These are phyloP conservation scores for Ceraclea dissimilis DNA, from an alignment of 2,888 invertebrate genomes.

Conservation along the genomic window DNA sequence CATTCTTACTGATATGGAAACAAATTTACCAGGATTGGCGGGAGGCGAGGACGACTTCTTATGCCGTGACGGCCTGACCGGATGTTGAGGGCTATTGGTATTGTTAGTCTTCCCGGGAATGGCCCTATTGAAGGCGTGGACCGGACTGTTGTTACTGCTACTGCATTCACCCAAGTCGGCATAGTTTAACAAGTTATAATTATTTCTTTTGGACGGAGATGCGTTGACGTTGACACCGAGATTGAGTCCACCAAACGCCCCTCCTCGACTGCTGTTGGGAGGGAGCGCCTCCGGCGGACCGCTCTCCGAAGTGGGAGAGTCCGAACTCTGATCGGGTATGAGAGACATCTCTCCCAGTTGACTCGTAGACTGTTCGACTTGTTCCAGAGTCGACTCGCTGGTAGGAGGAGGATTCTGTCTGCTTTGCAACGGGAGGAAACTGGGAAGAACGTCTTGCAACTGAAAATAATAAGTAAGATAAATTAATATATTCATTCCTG, in stretches of 20 bases:
- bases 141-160: conserved; percentile 25
- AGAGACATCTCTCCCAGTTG: too few relatives aligned
- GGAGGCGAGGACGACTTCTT: conserved; percentile 23
- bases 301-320: not conserved
- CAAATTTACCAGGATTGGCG: conserved; percentile 5
- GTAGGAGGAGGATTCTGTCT: too few relatives aligned
- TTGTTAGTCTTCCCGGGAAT: conserved; percentile 20
- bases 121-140: conserved; percentile 16
- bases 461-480: not conserved
- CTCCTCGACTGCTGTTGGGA: conserved; percentile 24
- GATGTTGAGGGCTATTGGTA: conserved; percentile 22
- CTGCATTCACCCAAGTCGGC: conserved; percentile 25
- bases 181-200: conserved; percentile 24
- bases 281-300: not conserved
- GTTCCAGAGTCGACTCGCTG: too few relatives aligned
- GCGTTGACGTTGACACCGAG: conserved; percentile 24
- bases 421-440: conserved; percentile 1
- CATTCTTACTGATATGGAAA: too few relatives aligned
- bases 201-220: conserved; percentile 24
- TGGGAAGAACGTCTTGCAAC: conserved; percentile 10
- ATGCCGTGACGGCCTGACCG: conserved; percentile 20
- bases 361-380: too few relatives aligned
- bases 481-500: not conserved
- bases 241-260: conserved; percentile 20
- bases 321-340: too few relatives aligned